phyloP scores from a whole-genome alignment of 2,888 invertebrate genomes.

The Papilio protenor region DNA sequence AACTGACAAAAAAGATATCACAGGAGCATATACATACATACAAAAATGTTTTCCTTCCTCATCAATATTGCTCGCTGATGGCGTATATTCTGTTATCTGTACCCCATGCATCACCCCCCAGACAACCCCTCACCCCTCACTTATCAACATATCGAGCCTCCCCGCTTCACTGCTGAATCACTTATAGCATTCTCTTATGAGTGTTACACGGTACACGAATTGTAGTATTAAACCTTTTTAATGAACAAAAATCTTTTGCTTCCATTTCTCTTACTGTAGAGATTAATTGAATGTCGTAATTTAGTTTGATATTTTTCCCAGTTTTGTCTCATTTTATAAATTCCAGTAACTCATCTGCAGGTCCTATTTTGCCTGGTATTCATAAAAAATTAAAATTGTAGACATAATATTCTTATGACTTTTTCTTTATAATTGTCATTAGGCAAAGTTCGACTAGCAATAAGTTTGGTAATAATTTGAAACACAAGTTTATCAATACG shows the following conservation, averaged over 20 bases:
- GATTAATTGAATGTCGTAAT: neutral
- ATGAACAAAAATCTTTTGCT: neutral
- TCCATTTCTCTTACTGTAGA: neutral
- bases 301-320: too few relatives aligned
- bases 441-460: neutral
- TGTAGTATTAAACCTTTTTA: neutral
- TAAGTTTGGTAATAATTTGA: neutral
- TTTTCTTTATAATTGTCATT: too few relatives aligned
- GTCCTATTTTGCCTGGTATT: too few relatives aligned
- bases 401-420: neutral
- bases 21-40: neutral
- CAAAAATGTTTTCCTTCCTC: slow-evolving; percentile 31
- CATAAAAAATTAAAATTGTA: too few relatives aligned
- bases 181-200: slow-evolving; percentile 10
- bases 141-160: slow-evolving; percentile 46
- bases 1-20: neutral
- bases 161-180: slow-evolving; percentile 39
- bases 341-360: too few relatives aligned
- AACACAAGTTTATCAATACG: neutral
- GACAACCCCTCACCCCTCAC: slow-evolving; percentile 34
- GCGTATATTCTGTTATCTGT: slow-evolving; percentile 34
- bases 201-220: slow-evolving; percentile 24
- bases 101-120: slow-evolving; percentile 45
- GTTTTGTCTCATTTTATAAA: too few relatives aligned
- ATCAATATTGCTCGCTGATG: slow-evolving; percentile 36